Evolutionary conservation across 92 coral and sea anemone genomes (phyloP), one percentile per base, ranked within the genome.

Genomic region (Palythoa grandiflora): DNA sequence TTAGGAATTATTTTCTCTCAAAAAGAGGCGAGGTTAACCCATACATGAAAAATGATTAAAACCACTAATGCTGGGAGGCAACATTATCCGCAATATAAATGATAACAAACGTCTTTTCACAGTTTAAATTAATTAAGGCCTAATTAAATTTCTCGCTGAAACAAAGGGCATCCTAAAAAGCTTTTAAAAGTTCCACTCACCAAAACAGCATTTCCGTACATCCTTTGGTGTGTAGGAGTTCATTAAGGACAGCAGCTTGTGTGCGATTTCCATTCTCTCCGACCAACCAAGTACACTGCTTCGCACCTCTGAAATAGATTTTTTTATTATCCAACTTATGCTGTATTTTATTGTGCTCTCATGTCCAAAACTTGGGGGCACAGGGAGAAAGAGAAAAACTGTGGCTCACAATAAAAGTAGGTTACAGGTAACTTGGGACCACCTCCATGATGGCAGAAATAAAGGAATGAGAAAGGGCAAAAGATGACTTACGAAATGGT

Each of bases 161-260:
- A 54, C 6, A 20, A 65, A 65, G 71, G 9, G 9, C 61, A 11
- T 6, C 11, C 36, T 66, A 8, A 35, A 36, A 28, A 35, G 28
- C 38, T 17, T 17, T 15, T 73, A 1, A 59, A 59, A 3, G 16
- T 12, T 3, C 66, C 38, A 68, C 92, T 86, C 88, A 97, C 99
- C 98, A 2, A 95, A 87, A 87, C 99, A 97, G 66, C 93, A 87
- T 21, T 89, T 85, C 68, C 93, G 93, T 60, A 97, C 93, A 71
- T 97, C 99, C 86, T 95, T 93, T 0, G 99, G 99, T 17, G 99
- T 97, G 93, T 97, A 95, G 55, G 98, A 95, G 85, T 97, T 97
- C 89, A 95, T 77, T 75, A 97, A 87, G 9, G 99, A 97, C 19
- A 97, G 90, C 55, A 97, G 92, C 84, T 97, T 97, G 77, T 97